Evolutionary conservation across 64 coral and sea anemone species (phyloP), one percentile per base, ranked within the genome.

Genomic region (Astreopora myriophthalma): DNA sequence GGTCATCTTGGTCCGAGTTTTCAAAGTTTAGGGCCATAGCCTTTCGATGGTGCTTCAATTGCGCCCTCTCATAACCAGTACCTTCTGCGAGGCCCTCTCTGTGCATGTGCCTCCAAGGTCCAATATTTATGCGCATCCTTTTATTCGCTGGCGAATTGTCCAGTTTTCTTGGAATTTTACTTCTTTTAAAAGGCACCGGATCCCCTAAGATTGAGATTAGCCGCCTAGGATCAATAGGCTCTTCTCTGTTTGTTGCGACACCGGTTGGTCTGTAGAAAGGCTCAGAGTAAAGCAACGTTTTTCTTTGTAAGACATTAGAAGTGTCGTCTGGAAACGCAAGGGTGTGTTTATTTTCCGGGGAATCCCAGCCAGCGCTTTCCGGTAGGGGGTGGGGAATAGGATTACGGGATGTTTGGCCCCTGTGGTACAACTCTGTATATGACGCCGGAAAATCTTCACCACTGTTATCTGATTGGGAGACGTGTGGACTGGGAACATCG

Each of bases 231-330:
- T 83, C 79, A 62, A 35, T 64, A n/a, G 34, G 52, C 9, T 64
- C 33, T 30, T 63, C 20, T 38, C 58, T 63, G 7, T n/a, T 57
- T 33, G 33, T 14, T 62, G 17, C 58, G 19, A 57, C 79, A 20
- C 17, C 30, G 26, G 31, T 83, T 0, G 79, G 79, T 26, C 57
- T 58, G 79, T 83, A 83, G 3, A 25, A 24, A 6, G 79, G 79
- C 49, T 83, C 79, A 6, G 79, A 83, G 30, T 83, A 83, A 14
- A 63, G 61, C 31, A 83, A 14, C 2, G 79, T 83, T 83, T 83
- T 83, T 65, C 79, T 34, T 64, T 61, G 17, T 6, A 83, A 64
- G 22, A 83, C 38, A 2, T 62, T 65, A 0, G 79, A 37, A 34
- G 79, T 83, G 19, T 83, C 79, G 5, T 64, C 79, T 39, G 79